Conservation (phyloP, 2,888 invertebrate species). For the Melanotus villosus region DNA sequence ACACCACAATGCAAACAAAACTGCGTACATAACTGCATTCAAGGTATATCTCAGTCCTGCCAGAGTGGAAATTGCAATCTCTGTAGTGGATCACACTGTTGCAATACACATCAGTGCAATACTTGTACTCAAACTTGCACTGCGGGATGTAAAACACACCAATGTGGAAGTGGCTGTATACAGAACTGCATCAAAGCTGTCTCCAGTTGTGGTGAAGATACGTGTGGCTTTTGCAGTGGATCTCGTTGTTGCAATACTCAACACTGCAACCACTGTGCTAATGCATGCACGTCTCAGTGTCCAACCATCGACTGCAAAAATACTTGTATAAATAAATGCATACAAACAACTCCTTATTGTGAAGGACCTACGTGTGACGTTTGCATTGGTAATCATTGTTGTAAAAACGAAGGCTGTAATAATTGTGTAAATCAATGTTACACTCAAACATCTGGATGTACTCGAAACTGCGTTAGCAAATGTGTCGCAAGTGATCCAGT, state of each 20-base stretch:
- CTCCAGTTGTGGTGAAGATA: too few relatives aligned
- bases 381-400: constrained; percentile 35
- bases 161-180: constrained; percentile 3
- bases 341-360: constrained; percentile 34
- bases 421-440: constrained; percentile 23
- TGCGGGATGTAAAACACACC: neutral
- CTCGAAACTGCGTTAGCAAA: constrained; percentile 21
- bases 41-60: neutral
- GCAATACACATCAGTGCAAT: constrained; percentile 8
- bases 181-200: too few relatives aligned
- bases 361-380: constrained; percentile 41
- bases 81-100: neutral
- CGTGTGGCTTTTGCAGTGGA: neutral
- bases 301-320: constrained; percentile 24
- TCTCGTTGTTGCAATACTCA: constrained; percentile 11
- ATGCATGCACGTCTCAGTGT: constrained; percentile 17
- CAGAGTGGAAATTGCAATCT: neutral
- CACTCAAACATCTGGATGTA: constrained; percentile 18
- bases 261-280: constrained; percentile 19
- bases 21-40: constrained; percentile 8
- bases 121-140: constrained; percentile 24
- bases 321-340: constrained; percentile 33
- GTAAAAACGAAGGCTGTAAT: constrained; percentile 17
- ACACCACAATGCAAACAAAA: constrained; percentile 13
- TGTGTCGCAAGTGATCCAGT: constrained; percentile 15